phyloP scores from a whole-genome alignment of 2,797 vertebrate species.

The Diplodus puntazzo region DNA sequence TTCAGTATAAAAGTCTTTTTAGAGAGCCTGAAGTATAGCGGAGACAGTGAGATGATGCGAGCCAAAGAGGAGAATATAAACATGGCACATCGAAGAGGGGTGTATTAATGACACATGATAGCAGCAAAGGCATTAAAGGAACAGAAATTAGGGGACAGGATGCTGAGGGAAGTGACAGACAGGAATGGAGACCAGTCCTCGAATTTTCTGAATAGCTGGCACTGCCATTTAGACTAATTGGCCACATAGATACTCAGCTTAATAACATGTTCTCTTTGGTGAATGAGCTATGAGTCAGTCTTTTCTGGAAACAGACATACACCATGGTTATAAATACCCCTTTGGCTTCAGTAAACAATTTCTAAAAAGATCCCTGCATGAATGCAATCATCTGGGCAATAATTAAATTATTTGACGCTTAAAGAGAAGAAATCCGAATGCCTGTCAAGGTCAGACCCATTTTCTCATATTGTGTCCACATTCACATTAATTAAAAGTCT shows the following conservation, averaged over 20 bases:
- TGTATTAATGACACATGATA: slow-evolving; percentile 42
- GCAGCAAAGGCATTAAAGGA: slow-evolving; percentile 20
- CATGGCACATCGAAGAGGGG: slow-evolving; percentile 12
- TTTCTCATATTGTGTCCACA: slow-evolving; percentile 9
- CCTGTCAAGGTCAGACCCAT: slow-evolving; percentile 13
- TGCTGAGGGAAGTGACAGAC: neutral
- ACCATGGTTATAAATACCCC: neutral
- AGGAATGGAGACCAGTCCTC: neutral
- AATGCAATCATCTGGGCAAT: neutral
- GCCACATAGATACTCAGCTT: neutral
- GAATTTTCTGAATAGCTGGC: neutral
- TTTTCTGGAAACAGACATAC: slow-evolving; percentile 7
- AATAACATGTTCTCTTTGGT: slow-evolving; percentile 1
- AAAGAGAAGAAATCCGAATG: slow-evolving; percentile 7
- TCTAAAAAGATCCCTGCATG: neutral
- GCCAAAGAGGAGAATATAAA: slow-evolving; percentile 30
- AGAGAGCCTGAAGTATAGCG: slow-evolving; percentile 1
- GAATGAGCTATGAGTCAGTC: slow-evolving; percentile 18
- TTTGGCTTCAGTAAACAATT: neutral
- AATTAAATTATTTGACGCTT: neutral
- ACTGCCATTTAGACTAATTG: neutral
- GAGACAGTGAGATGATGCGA: slow-evolving; percentile 7
- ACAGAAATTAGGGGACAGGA: slow-evolving; percentile 3
- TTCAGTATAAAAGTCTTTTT: slow-evolving; percentile 9
- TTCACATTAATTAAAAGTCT: slow-evolving; percentile 26